Evolutionary conservation across 2,888 invertebrate genomes (phyloP).

Genomic region (Rhimphoctona megacephalus): DNA sequence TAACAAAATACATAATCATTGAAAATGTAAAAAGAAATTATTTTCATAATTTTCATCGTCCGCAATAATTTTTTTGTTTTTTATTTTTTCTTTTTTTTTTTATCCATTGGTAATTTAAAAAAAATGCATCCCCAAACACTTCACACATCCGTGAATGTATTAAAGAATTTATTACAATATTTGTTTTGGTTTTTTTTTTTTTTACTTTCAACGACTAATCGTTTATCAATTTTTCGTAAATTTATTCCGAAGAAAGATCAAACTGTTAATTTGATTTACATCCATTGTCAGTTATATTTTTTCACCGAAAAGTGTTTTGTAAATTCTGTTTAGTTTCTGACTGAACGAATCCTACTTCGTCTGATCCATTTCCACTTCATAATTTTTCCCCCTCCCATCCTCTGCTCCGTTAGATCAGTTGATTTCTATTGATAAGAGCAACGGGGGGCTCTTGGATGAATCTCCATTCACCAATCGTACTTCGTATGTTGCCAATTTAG

Average conservation of each 20-base stretch:
- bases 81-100: background rate
- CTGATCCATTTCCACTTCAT: background rate
- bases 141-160: too few species aligned
- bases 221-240: background rate
- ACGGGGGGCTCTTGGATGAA: too few species aligned
- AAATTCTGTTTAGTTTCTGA: too few species aligned
- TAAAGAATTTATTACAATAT: too few species aligned
- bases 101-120: background rate
- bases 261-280: background rate
- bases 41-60: background rate
- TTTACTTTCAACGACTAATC: background rate
- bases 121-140: too few species aligned
- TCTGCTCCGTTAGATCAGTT: too few species aligned
- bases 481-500: slow-evolving; percentile 52
- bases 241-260: background rate
- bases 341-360: slow-evolving; percentile 22
- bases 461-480: too few species aligned
- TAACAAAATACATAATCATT: background rate
- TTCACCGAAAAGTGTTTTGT: background rate
- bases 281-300: background rate
- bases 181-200: background rate
- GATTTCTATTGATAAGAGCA: slow-evolving; percentile 37
- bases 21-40: background rate
- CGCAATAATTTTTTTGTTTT: background rate
- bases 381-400: slow-evolving; percentile 8